These are phyloP conservation scores for Ploceus nigricollis DNA, from an alignment of 2,113 vertebrate genomes.

Conservation along the genomic window DNA sequence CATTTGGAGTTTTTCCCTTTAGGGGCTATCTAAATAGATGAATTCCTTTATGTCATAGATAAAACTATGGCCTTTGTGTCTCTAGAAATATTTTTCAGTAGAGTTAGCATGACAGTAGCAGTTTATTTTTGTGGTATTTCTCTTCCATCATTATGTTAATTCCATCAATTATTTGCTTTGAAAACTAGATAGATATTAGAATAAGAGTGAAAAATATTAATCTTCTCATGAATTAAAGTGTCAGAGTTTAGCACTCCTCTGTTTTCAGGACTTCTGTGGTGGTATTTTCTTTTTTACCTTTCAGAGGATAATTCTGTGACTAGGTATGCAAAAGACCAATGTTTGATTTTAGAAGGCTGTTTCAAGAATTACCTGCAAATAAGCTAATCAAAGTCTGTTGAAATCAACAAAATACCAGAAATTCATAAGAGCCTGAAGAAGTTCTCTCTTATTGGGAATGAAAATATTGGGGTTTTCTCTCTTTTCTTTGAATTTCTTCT, in stretches of 20 bases:
- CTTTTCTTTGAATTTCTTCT: neutral
- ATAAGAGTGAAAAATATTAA: neutral
- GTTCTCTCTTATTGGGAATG: neutral
- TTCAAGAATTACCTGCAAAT: neutral
- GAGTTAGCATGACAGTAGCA: rapidly evolving
- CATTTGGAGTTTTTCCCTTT: neutral
- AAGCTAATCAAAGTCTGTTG: neutral
- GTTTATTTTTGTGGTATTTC: neutral
- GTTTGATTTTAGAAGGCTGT: neutral
- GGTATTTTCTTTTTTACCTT: neutral
- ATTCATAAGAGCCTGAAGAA: neutral
- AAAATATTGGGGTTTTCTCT: neutral
- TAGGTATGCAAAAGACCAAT: neutral
- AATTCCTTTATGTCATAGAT: neutral
- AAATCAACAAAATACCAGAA: neutral
- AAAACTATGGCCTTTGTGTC: neutral
- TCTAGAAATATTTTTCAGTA: neutral
- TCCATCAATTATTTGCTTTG: neutral
- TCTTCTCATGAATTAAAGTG: neutral
- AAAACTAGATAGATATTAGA: neutral
- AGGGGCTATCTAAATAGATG: neutral
- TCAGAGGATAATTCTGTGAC: neutral
- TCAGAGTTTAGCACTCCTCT: neutral
- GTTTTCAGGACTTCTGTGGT: neutral
- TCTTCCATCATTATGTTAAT: neutral